Conservation (phyloP, 2,888 invertebrate genomes). For the Cerceris rybyensis region DNA sequence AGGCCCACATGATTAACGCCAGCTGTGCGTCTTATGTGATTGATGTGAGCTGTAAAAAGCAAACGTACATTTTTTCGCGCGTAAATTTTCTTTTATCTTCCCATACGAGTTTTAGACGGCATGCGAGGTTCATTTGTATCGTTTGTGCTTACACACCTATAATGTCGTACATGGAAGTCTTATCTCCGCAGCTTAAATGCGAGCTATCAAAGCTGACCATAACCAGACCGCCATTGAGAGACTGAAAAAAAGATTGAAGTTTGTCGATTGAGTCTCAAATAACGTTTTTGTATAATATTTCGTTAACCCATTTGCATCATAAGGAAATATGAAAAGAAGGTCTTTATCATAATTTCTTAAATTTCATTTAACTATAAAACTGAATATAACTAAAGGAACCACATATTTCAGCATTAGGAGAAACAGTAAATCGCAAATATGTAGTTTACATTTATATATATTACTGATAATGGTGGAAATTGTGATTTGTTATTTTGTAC, state of each 20-base stretch:
- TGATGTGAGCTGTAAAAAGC: slow-evolving; percentile 83
- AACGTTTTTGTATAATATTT: background rate
- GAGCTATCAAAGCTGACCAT: slow-evolving; percentile 87
- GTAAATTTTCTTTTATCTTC: slow-evolving; percentile 7
- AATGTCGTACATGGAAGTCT: slow-evolving; percentile 84
- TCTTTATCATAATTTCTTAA: no score
- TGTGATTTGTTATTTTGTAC: no score
- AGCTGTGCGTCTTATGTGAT: slow-evolving; percentile 86
- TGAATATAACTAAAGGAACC: no score
- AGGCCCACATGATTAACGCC: slow-evolving; percentile 87
- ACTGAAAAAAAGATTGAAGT: slow-evolving; percentile 79
- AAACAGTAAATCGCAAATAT: no score
- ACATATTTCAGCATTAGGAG: no score
- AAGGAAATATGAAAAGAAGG: no score
- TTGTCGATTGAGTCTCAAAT: background rate
- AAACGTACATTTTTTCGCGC: slow-evolving; percentile 7
- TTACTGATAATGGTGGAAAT: no score
- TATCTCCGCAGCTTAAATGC: slow-evolving; percentile 84
- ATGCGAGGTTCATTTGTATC: slow-evolving; percentile 14
- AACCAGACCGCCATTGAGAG: slow-evolving; percentile 85
- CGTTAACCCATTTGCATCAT: no score
- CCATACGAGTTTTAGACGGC: slow-evolving; percentile 8
- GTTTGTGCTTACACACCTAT: slow-evolving; percentile 82
- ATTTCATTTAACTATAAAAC: no score
- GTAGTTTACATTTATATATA: no score